These are phyloP conservation scores for Ranitomeya variabilis DNA, from an alignment of 2,113 vertebrate genomes.

Conservation along the genomic window DNA sequence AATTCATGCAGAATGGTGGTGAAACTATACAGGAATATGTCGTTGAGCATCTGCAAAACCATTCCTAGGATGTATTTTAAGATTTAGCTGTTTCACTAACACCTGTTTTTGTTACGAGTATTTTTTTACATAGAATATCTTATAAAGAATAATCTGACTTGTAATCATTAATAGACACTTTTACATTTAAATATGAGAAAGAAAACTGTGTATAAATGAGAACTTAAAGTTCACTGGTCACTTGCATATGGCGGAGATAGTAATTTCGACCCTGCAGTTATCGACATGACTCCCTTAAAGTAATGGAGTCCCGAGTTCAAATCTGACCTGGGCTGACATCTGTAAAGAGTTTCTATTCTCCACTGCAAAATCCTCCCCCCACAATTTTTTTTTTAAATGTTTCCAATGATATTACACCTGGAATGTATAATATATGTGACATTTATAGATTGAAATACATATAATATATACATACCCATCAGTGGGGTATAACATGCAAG, in stretches of 20 bases:
- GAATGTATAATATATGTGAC: not conserved
- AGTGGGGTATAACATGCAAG: not conserved
- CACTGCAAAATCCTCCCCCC: not conserved
- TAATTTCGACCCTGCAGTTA: not conserved
- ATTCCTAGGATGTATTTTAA: slow-evolving; percentile 47
- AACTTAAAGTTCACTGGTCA: slow-evolving; percentile 9
- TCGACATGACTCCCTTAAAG: not conserved
- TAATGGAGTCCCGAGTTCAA: not conserved
- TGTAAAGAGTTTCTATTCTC: not conserved
- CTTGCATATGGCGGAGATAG: not conserved
- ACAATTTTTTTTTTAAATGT: not conserved
- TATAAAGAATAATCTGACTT: slow-evolving; percentile 46
- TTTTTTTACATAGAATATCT: slow-evolving; percentile 53
- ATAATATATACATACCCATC: not conserved
- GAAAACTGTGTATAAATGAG: slow-evolving; percentile 42
- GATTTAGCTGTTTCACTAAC: slow-evolving; percentile 37
- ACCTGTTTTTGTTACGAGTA: slow-evolving; percentile 46
- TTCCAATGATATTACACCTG: not conserved
- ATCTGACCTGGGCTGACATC: not conserved
- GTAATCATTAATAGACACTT: slow-evolving; percentile 48
- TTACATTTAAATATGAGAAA: slow-evolving; percentile 41
- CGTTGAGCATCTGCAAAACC: slow-evolving; percentile 27
- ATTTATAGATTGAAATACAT: not conserved
- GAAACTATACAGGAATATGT: slow-evolving; percentile 35
- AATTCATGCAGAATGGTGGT: slow-evolving; percentile 37